phyloP scores from a whole-genome alignment of 2,797 vertebrate species.

The Pelochelys cantorii region DNA sequence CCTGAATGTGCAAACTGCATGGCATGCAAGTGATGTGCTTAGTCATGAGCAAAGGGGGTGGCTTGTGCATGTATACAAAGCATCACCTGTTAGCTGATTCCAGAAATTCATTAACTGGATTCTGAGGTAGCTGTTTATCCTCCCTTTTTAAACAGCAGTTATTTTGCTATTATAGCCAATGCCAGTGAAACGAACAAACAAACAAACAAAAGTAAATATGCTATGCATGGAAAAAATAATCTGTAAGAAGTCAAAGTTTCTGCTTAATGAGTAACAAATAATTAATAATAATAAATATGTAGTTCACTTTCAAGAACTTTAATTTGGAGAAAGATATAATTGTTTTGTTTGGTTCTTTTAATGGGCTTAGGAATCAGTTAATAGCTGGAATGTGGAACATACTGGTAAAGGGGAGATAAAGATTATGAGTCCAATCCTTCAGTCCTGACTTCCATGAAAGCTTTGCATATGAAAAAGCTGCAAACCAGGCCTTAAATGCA shows the following conservation, averaged over 20 bases:
- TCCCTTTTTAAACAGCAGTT: neutral
- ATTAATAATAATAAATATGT: slow-evolving; percentile 1
- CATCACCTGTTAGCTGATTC: slow-evolving; percentile 29
- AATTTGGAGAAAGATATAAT: slow-evolving; percentile 47
- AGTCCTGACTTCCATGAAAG: neutral
- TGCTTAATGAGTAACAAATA: neutral
- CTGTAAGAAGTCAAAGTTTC: neutral
- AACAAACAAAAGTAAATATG: neutral
- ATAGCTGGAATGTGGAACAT: slow-evolving; percentile 49
- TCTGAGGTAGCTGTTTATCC: slow-evolving; percentile 8
- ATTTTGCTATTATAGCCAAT: slow-evolving; percentile 1
- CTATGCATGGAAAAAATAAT: neutral
- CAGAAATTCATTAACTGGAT: slow-evolving; percentile 3
- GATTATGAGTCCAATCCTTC: slow-evolving; percentile 13
- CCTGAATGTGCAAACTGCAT: slow-evolving; percentile 63
- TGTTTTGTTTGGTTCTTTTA: slow-evolving; percentile 40
- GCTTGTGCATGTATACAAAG: slow-evolving; percentile 49
- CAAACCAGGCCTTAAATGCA: neutral
- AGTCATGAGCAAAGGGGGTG: slow-evolving; percentile 59
- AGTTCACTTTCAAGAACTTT: slow-evolving; percentile 41
- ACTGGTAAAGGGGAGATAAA: slow-evolving; percentile 47
- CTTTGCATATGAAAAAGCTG: neutral
- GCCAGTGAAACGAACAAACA: neutral
- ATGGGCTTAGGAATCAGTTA: slow-evolving; percentile 15
- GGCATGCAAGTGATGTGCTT: slow-evolving; percentile 67